A percentile compares a stretch with the other conserved stretches of the same genome.
phyloP scores from a whole-genome alignment of 1,140 invertebrate genomes.

The Lutraria rhynchaena region DNA sequence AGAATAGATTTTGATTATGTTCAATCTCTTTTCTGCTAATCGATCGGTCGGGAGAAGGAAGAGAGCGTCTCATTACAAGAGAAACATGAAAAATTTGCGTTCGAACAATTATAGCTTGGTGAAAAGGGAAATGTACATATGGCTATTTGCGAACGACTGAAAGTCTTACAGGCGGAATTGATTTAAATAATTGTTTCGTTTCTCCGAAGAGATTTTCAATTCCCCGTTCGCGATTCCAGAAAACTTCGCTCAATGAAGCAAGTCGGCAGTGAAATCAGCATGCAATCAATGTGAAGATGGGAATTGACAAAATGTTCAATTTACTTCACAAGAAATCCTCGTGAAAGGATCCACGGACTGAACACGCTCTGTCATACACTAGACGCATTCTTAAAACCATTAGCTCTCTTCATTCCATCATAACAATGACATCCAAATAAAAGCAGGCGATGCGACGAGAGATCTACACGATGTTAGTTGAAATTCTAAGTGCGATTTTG shows the following conservation, averaged over 20 bases:
- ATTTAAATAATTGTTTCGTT: slow-evolving; percentile 61
- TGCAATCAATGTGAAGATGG: slow-evolving; percentile 30
- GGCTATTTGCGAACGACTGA: slow-evolving; percentile 48
- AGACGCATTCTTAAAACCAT: slow-evolving; percentile 37
- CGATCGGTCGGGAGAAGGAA: slow-evolving; percentile 35
- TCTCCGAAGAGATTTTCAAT: slow-evolving; percentile 60
- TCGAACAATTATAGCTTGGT: slow-evolving; percentile 13
- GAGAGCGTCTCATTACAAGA: slow-evolving; percentile 33
- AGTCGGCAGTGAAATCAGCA: slow-evolving; percentile 33
- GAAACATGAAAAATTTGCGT: slow-evolving; percentile 21
- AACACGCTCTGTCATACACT: slow-evolving; percentile 45
- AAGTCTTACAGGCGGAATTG: slow-evolving; percentile 56
- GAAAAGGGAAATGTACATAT: slow-evolving; percentile 54
- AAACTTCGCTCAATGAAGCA: slow-evolving; percentile 49
- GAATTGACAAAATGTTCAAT: slow-evolving; percentile 55
- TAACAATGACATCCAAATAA: slow-evolving; percentile 48
- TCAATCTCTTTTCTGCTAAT: slow-evolving; percentile 42
- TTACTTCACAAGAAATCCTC: slow-evolving; percentile 26
- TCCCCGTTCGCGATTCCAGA: slow-evolving; percentile 53
- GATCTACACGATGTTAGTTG: slow-evolving; percentile 1
- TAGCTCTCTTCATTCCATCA: slow-evolving; percentile 39
- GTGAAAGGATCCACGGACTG: slow-evolving; percentile 31
- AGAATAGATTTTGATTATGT: slow-evolving; percentile 59
- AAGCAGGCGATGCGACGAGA: slow-evolving; percentile 15
- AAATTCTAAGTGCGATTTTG: slow-evolving; percentile 52